Percentiles rank a stretch among this genome's conserved stretches.
Conservation (phyloP, 2,797 vertebrate species). For the Rhinophrynus dorsalis region DNA sequence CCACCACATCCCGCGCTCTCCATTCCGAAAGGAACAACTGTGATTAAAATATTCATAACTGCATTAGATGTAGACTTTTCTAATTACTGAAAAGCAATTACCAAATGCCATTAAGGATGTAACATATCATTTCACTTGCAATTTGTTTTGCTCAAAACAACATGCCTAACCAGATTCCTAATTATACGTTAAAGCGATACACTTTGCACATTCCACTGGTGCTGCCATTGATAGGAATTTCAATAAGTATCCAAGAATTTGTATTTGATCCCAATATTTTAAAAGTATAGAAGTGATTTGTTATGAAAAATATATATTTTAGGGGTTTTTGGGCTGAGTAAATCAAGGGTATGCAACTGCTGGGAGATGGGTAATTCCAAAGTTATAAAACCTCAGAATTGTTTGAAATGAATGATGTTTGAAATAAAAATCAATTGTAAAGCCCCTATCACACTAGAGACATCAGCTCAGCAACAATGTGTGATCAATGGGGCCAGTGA, state of each 20-base stretch:
- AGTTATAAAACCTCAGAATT: too few relatives aligned
- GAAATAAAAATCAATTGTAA: too few relatives aligned
- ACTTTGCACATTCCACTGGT: not conserved
- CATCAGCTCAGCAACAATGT: too few relatives aligned
- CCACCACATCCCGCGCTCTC: not conserved
- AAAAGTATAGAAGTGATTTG: too few relatives aligned
- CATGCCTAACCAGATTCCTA: slow-evolving; percentile 6
- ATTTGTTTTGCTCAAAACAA: slow-evolving; percentile 38
- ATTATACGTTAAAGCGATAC: slow-evolving; percentile 4
- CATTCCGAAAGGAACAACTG: not conserved
- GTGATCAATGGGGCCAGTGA: too few relatives aligned
- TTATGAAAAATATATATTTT: too few relatives aligned
- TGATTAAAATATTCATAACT: slow-evolving; percentile 39
- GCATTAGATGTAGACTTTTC: slow-evolving; percentile 29
- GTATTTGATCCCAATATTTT: not conserved
- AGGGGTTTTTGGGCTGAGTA: too few relatives aligned
- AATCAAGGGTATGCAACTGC: too few relatives aligned
- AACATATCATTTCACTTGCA: slow-evolving; percentile 31
- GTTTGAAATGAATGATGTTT: too few relatives aligned
- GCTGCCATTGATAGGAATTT: not conserved
- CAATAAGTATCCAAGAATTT: not conserved
- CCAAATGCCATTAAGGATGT: slow-evolving; percentile 16
- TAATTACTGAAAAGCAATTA: slow-evolving; percentile 44
- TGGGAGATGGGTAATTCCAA: too few relatives aligned
- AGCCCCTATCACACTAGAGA: too few relatives aligned